A percentile compares a stretch with the other conserved stretches of the same genome.
phyloP scores from a whole-genome alignment of 1,140 invertebrate genomes.

The Drosophila grimshawi region DNA sequence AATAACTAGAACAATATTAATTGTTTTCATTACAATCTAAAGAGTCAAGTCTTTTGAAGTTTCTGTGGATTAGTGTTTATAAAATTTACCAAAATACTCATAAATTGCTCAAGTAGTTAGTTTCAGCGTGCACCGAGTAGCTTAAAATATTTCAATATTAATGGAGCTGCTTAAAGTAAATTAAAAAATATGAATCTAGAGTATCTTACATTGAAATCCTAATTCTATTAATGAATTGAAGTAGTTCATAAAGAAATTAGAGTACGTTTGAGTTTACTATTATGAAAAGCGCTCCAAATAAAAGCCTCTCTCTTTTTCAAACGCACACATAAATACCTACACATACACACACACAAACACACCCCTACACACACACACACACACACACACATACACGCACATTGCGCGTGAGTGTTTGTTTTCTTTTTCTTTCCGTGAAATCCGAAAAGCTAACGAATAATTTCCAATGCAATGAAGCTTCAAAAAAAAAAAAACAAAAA shows the following conservation, averaged over 20 bases:
- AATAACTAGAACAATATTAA: not conserved
- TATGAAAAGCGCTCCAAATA: slow-evolving; percentile 20
- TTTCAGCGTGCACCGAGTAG: slow-evolving; percentile 25
- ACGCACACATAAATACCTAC: slow-evolving; percentile 20
- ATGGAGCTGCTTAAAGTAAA: slow-evolving; percentile 16
- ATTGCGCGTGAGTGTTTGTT: slow-evolving; percentile 29
- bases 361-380: slow-evolving; percentile 34
- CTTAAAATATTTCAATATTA: slow-evolving; percentile 17
- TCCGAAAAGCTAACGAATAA: slow-evolving; percentile 65
- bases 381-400: slow-evolving; percentile 10
- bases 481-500: slow-evolving; percentile 30
- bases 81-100: not conserved
- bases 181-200: slow-evolving; percentile 1
- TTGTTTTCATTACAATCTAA: not conserved
- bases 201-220: not conserved
- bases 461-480: slow-evolving; percentile 81
- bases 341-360: slow-evolving; percentile 31
- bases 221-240: not conserved
- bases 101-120: not conserved
- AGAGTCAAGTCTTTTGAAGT: not conserved
- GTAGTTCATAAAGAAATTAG: slow-evolving; percentile 14
- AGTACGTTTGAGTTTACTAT: slow-evolving; percentile 6
- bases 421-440: slow-evolving; percentile 29
- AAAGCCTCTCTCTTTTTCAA: slow-evolving; percentile 55
- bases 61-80: not conserved